Evolutionary conservation across 2,113 vertebrate species (phyloP), one percentile per base, ranked within the genome.

Genomic region (Bothrops jararaca): DNA sequence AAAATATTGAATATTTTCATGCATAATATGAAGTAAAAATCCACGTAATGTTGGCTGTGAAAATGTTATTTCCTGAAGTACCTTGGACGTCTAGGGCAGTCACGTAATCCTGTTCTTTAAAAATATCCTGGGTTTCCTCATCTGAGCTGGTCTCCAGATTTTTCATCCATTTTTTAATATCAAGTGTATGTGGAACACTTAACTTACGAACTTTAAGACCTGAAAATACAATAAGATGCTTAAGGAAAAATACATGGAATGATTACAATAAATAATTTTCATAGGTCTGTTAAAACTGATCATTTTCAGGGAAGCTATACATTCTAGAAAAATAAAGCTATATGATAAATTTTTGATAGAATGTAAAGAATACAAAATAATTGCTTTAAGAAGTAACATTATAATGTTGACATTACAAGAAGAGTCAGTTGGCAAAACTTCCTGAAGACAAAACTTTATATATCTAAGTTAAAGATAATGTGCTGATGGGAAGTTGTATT

Each of bases 41-140:
- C 1, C 50, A 90, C 53, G 91, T 34, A 6, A n/a, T 42, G 60
- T 52, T 87, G 12, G n/a, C 85, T 60, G 86, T 29, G 29, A 56
- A 89, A 18, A 29, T 58, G 88, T 58, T 64, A 4, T 42, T 53
- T 91, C 26, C 42, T 24, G 0, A 94, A 94, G 23, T 29, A 99
- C 99, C 99, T 98, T 98, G 97, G 91, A 94, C 85, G 48, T 96
- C 96, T 48, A 99, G 96, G 93, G 97, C 96, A 58, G 98, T 97
- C 94, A 99, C 95, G 56, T 99, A 99, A 69, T 96, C 95, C 95
- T 98, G 97, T 95, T 99, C 98, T 96, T 98, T 97, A 10, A 98
- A 96, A 74, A 96, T 86, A 64, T 98, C 98, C 4, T 97, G 95
- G 57, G 94, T 94, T n/a, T 97, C 97, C 0, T 97, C 94, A 50